These are phyloP conservation scores for Cololabis saira DNA, from an alignment of 2,113 vertebrate genomes.

Conservation along the genomic window DNA sequence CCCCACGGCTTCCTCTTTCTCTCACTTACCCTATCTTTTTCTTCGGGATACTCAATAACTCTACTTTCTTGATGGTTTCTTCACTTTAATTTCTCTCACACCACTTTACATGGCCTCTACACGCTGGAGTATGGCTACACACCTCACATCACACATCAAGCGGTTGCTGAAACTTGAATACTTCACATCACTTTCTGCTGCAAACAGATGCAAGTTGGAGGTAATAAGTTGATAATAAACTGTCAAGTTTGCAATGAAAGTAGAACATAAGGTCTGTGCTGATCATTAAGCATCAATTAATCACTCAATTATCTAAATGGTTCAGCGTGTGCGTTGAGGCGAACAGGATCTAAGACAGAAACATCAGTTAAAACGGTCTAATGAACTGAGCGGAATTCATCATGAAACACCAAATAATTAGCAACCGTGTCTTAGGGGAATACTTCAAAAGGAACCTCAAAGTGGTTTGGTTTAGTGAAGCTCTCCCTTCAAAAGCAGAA, in stretches of 20 bases:
- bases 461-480: constrained; percentile 77
- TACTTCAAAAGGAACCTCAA: constrained; percentile 81
- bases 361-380: constrained; percentile 82
- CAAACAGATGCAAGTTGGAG: constrained; percentile 26
- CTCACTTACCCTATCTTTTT: constrained; percentile 1
- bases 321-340: constrained; percentile 50
- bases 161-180: constrained; percentile 16
- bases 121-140: background rate
- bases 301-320: constrained; percentile 81
- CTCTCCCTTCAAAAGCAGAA: constrained; percentile 76
- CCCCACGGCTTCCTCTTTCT: constrained; percentile 30
- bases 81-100: background rate
- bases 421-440: constrained; percentile 77
- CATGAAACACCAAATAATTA: constrained; percentile 82
- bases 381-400: constrained; percentile 80
- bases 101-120: background rate
- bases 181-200: constrained; percentile 20
- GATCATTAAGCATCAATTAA: constrained; percentile 82
- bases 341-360: constrained; percentile 75
- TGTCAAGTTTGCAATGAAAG: constrained; percentile 72
- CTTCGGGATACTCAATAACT: background rate
- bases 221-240: constrained; percentile 63
- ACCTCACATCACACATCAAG: constrained; percentile 4
- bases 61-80: background rate
- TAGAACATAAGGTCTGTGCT: constrained; percentile 76